phyloP scores from a whole-genome alignment of 2,113 vertebrate genomes.

The Cheilinus undulatus region DNA sequence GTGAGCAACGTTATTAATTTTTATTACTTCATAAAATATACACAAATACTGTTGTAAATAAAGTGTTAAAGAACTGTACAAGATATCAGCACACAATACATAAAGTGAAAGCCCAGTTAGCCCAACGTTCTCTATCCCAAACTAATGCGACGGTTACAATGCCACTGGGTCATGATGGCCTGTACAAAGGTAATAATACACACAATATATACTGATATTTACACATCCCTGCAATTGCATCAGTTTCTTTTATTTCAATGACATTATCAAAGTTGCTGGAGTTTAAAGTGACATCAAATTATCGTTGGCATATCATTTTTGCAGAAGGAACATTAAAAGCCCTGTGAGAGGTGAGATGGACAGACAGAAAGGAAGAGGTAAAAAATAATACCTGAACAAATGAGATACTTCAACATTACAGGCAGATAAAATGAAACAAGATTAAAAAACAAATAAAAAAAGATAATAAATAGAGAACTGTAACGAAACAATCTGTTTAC shows the following conservation, averaged over 20 bases:
- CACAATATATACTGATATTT: constrained; percentile 64
- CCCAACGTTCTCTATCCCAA: constrained; percentile 36
- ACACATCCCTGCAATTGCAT: constrained; percentile 71
- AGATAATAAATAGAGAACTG: constrained; percentile 55
- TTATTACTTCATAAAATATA: constrained; percentile 89
- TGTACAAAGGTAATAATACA: constrained; percentile 68
- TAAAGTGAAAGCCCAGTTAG: constrained; percentile 70
- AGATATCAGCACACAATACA: constrained; percentile 86
- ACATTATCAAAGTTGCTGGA: constrained; percentile 67
- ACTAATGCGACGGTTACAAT: constrained; percentile 56
- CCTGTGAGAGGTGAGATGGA: constrained; percentile 23
- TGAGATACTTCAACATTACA: constrained; percentile 34
- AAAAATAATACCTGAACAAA: background rate
- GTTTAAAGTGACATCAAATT: constrained; percentile 58
- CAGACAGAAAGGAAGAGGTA: background rate
- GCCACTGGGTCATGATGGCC: constrained; percentile 77
- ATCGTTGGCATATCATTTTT: constrained; percentile 30
- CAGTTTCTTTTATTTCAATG: constrained; percentile 57
- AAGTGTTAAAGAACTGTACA: constrained; percentile 89
- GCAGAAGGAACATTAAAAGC: constrained; percentile 44
- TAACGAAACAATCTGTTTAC: constrained; percentile 29
- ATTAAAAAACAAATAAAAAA: constrained; percentile 19
- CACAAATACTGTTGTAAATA: constrained; percentile 89
- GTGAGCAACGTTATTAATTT: constrained; percentile 75
- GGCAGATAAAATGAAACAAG: constrained; percentile 18